These are phyloP conservation scores for Dilophus febrilis DNA, from an alignment of 2,888 invertebrate species.

Conservation along the genomic window DNA sequence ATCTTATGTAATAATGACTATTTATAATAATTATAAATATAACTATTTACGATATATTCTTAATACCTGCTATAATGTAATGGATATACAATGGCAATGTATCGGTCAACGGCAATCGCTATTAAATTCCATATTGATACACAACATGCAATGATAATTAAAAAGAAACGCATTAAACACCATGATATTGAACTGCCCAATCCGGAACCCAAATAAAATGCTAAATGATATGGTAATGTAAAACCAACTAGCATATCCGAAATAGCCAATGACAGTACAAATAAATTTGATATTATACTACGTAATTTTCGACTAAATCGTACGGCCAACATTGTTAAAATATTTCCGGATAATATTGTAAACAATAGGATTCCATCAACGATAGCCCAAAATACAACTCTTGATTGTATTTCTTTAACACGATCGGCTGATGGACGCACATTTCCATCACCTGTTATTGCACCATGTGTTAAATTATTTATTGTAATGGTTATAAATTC, in stretches of 20 bases:
- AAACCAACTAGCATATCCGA: conserved; percentile 65
- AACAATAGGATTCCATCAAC: conserved; percentile 47
- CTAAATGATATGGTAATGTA: conserved; percentile 59
- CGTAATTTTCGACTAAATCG: conserved; percentile 50
- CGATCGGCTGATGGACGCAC: conserved; percentile 5
- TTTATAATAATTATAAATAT: no score
- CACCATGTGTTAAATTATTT: no score
- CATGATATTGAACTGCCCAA: conserved; percentile 42
- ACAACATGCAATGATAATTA: conserved; percentile 57
- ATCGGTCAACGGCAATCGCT: conserved; percentile 62
- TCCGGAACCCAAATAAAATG: conserved; percentile 47
- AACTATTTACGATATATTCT: no score
- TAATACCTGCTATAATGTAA: conserved; percentile 48
- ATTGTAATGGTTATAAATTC: no score
- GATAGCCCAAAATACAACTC: conserved; percentile 37
- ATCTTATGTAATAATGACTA: neutral
- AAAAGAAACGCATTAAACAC: conserved; percentile 54
- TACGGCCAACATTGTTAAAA: conserved; percentile 57
- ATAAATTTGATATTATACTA: conserved; percentile 55
- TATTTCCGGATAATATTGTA: conserved; percentile 53
- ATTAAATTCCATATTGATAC: conserved; percentile 65
- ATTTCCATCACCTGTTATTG: neutral
- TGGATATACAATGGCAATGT: conserved; percentile 63
- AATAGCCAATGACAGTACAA: conserved; percentile 60
- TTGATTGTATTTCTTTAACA: conserved; percentile 6